phyloP scores from a whole-genome alignment of 1,140 invertebrate species.

The Formica exsecta region DNA sequence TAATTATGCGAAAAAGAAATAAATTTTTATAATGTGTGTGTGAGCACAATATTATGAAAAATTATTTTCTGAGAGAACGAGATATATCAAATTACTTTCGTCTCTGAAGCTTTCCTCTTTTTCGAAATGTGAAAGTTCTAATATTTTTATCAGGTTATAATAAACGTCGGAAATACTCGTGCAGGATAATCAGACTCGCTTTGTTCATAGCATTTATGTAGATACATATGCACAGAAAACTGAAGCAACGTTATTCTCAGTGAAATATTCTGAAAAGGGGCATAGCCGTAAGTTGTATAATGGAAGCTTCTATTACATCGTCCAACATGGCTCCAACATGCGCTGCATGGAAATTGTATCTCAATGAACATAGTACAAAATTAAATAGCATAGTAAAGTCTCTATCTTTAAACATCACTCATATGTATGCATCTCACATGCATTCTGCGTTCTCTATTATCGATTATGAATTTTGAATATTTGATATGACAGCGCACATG shows the following conservation, averaged over 20 bases:
- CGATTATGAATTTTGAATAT: not conserved
- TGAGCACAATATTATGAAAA: not conserved
- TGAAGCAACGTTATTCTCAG: slow-evolving; percentile 39
- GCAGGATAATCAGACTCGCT: slow-evolving; percentile 45
- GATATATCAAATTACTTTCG: slow-evolving; percentile 43
- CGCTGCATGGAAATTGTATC: slow-evolving; percentile 39
- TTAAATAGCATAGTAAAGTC: slow-evolving; percentile 23
- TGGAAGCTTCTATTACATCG: slow-evolving; percentile 41
- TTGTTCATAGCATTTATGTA: slow-evolving; percentile 18
- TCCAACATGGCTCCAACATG: slow-evolving; percentile 24
- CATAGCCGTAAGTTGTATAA: slow-evolving; percentile 19
- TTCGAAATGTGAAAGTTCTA: slow-evolving; percentile 12
- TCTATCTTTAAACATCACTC: not conserved
- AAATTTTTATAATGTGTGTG: too few species aligned
- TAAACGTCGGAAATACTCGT: slow-evolving; percentile 24
- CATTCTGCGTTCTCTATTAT: not conserved
- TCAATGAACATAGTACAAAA: slow-evolving; percentile 22
- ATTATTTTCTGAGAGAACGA: not conserved
- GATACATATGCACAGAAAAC: not conserved
- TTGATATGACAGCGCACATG: not conserved
- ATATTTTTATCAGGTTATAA: slow-evolving; percentile 33
- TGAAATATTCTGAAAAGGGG: slow-evolving; percentile 49
- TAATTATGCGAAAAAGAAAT: not conserved
- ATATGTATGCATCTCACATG: not conserved
- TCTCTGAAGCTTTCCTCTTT: not conserved